Base-by-base conservation (phyloP, 1,140 invertebrate genomes). In the Scaptomyza pallida region DNA sequence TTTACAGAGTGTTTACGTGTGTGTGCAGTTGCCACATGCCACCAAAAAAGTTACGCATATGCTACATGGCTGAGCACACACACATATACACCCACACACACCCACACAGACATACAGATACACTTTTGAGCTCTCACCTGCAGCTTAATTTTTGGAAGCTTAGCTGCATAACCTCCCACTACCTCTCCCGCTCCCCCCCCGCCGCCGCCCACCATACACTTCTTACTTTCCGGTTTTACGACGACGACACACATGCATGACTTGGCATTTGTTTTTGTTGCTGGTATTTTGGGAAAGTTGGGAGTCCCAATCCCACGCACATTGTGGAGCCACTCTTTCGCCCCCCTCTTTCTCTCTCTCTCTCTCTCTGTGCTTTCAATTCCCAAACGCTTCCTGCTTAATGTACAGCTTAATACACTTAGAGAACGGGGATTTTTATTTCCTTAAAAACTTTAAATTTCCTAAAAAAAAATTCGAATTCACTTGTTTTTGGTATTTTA, bases 281-380 rank as follows among this genome's bases (percentile, higher is more conserved):
- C 5, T 13, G 33, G 8, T n/a, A n/a, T 41, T 40, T 56, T 50
- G 45, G 51, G 70, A 63, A 83, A 75, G 77, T 75, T n/a, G n/a
- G 76, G 56, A 65, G 64, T n/a, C 16, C 64, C 68, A 63, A 60
- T 86, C 82, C 81, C 81, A 85, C 82, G 81, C 81, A 83, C 75
- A n/a, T n/a, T 75, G 47, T 23, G 57, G 63, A 43, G 54, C 26
- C n/a, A n/a, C n/a, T n/a, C n/a, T n/a, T n/a, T n/a, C n/a, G n/a
- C n/a, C 19, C 4, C 19, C 4, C 19, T 21, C 19, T 21, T 4
- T 21, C 2, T 21, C 19, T 21, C 19, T 21, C 4, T 21, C 19
- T 21, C 26, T 30, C 26, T 30, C 5, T 30, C 57, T 54, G 67
- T 64, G 61, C 67, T 40, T 61, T n/a, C 33, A 16, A 43, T 62